phyloP scores from a whole-genome alignment of 2,113 vertebrate genomes.

The Rhinolophus sinicus region DNA sequence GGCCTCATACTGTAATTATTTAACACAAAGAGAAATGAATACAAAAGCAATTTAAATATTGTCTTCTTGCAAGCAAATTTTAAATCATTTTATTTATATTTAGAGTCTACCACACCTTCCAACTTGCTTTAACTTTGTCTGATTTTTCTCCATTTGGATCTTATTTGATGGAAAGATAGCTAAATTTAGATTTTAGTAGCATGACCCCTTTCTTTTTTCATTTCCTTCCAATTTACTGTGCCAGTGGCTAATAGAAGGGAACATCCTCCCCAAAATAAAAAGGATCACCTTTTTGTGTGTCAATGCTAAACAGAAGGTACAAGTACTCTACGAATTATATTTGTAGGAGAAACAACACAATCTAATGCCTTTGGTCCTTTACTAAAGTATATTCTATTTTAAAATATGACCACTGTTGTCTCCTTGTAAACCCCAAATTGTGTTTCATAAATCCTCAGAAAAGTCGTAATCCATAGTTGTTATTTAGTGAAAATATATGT shows the following conservation, averaged over 20 bases:
- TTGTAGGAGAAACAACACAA: constrained; percentile 21
- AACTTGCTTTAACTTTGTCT: constrained; percentile 54
- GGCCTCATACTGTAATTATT: constrained; percentile 12
- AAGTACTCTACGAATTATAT: constrained; percentile 45
- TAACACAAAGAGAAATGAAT: constrained; percentile 49
- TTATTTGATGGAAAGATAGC: constrained; percentile 17
- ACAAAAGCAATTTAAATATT: constrained; percentile 47
- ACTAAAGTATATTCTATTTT: constrained; percentile 56
- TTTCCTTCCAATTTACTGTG: constrained; percentile 23
- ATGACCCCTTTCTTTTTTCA: constrained; percentile 34
- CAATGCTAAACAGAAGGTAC: constrained; percentile 19
- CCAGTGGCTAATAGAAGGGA: not conserved
- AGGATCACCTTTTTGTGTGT: constrained; percentile 49
- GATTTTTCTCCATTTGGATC: constrained; percentile 35
- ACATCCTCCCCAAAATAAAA: constrained; percentile 37
- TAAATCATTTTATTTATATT: constrained; percentile 44
- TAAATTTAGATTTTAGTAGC: constrained; percentile 58
- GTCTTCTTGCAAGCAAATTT: constrained; percentile 24
- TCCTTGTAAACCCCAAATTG: constrained; percentile 47
- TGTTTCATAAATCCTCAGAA: constrained; percentile 51
- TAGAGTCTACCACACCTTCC: not conserved
- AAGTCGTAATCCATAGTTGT: constrained; percentile 47
- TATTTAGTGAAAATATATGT: constrained; percentile 40
- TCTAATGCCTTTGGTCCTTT: constrained; percentile 41
- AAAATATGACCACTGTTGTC: constrained; percentile 47